Percentiles rank a stretch among this genome's conserved stretches.
Evolutionary conservation across 2,113 vertebrate genomes (phyloP).

Genomic region (Taurulus bubalis): DNA sequence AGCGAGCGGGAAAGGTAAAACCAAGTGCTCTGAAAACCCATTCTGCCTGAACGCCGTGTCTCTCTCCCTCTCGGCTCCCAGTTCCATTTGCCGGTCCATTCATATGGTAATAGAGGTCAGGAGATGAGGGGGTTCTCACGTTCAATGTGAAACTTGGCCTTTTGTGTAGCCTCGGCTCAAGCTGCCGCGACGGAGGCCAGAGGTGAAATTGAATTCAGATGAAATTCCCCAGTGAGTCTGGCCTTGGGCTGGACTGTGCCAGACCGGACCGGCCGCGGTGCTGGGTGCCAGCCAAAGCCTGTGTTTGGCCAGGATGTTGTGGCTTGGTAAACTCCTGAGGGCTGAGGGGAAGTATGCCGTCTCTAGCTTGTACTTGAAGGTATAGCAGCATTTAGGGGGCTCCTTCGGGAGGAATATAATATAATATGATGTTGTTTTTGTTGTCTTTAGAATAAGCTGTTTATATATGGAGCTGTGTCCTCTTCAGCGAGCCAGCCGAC

Average conservation of each 20-base stretch:
- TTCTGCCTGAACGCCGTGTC: slow-evolving; percentile 50
- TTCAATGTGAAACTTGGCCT: slow-evolving; percentile 90
- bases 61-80: slow-evolving; percentile 52
- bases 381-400: background rate
- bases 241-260: slow-evolving; percentile 63
- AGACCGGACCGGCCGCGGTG: slow-evolving; percentile 18
- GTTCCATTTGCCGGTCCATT: slow-evolving; percentile 87
- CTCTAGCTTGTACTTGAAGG: background rate
- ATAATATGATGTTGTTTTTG: background rate
- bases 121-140: slow-evolving; percentile 94
- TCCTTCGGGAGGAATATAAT: background rate
- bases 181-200: slow-evolving; percentile 84
- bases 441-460: background rate
- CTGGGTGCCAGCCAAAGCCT: background rate
- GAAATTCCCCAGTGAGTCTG: slow-evolving; percentile 84
- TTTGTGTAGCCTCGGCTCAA: slow-evolving; percentile 88
- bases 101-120: slow-evolving; percentile 96
- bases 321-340: slow-evolving; percentile 7
- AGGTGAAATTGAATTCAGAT: slow-evolving; percentile 88
- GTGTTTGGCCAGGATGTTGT: slow-evolving; percentile 10
- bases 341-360: background rate
- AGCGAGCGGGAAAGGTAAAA: slow-evolving; percentile 33
- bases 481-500: no score
- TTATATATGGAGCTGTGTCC: background rate
- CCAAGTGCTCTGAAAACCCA: slow-evolving; percentile 1